Percentiles rank a stretch among this genome's conserved stretches.
These are phyloP conservation scores for Ianthella basta DNA, from an alignment of 37 sponge, comb jelly and placozoan species.

Conservation along the genomic window DNA sequence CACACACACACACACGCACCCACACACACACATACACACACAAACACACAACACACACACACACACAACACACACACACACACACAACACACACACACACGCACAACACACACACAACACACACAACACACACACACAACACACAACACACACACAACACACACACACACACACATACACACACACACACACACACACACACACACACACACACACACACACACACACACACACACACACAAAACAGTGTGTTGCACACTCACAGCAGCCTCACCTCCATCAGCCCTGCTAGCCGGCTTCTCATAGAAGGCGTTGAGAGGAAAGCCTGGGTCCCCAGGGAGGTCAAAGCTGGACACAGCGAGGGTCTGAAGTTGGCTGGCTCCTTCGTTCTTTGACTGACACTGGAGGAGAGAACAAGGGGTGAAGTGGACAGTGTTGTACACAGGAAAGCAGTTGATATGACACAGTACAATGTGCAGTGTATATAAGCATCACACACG, in stretches of 20 bases:
- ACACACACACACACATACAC: too few relatives aligned
- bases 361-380: slow-evolving; percentile 85
- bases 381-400: slow-evolving; percentile 82
- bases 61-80: not conserved
- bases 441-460: not conserved
- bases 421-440: too few relatives aligned
- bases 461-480: too few relatives aligned
- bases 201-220: not conserved
- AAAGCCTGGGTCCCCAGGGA: slow-evolving; percentile 93
- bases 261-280: slow-evolving; percentile 61
- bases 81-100: not conserved
- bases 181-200: too few relatives aligned
- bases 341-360: slow-evolving; percentile 87
- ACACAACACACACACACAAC: not conserved
- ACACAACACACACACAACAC: not conserved
- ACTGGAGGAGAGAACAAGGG: slow-evolving; percentile 36
- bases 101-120: not conserved
- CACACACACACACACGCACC: not conserved
- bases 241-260: too few relatives aligned
- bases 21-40: not conserved
- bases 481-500: too few relatives aligned
- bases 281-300: slow-evolving; percentile 76
- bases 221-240: not conserved
- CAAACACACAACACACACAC: not conserved
- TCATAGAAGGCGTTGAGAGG: slow-evolving; percentile 94